Evolutionary conservation across 1,140 invertebrate species (phyloP).

Genomic region (Bombus turneri): DNA sequence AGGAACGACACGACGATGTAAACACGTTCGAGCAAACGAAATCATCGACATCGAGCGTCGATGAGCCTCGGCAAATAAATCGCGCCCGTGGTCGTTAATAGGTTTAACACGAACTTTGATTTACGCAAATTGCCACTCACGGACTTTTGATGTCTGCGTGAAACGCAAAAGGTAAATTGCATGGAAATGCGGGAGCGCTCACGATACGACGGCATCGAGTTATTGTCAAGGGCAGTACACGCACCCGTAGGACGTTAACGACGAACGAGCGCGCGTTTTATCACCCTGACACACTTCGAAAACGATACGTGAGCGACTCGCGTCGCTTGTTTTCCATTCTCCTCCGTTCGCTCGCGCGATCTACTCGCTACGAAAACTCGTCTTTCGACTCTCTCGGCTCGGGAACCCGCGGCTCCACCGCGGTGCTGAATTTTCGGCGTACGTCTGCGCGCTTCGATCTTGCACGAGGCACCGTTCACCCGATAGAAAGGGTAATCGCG

Average conservation of each 20-base stretch:
- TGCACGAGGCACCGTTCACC: background rate
- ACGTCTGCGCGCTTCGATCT: background rate
- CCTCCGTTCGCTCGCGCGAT: background rate
- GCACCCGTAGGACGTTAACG: conserved; percentile 60
- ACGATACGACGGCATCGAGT: conserved; percentile 42
- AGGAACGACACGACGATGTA: background rate
- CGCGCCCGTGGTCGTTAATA: conserved; percentile 40
- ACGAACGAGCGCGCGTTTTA: conserved; percentile 50
- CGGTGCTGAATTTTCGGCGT: background rate
- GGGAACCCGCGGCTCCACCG: background rate
- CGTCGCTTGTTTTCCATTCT: background rate
- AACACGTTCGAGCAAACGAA: conserved; percentile 28
- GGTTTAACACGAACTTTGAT: conserved; percentile 67
- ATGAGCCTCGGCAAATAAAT: conserved; percentile 65
- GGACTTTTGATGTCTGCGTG: conserved; percentile 67
- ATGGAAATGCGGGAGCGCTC: conserved; percentile 59
- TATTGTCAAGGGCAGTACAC: conserved; percentile 64
- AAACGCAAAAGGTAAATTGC: conserved; percentile 71
- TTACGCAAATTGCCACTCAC: conserved; percentile 70
- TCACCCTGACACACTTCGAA: conserved; percentile 69
- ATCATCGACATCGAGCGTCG: conserved; percentile 58
- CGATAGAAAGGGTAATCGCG: background rate
- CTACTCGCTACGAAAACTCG: too few species aligned
- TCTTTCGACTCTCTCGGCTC: background rate
- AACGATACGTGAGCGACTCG: conserved; percentile 61